A percentile compares a stretch with the other conserved stretches of the same genome.
phyloP scores from a whole-genome alignment of 1,140 invertebrate species.

The Drosophila orosa region DNA sequence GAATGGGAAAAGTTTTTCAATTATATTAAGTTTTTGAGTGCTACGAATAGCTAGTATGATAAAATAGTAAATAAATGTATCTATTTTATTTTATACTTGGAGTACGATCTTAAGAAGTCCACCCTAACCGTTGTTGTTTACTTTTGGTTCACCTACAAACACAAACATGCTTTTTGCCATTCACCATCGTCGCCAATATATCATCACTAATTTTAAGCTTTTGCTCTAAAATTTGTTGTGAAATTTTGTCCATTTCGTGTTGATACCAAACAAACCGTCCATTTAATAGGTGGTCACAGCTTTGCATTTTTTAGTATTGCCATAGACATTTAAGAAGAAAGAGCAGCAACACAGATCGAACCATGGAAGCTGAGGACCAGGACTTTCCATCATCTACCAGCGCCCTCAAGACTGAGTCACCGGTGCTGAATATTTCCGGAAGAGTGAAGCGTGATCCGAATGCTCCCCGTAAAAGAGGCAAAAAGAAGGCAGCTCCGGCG shows the following conservation, averaged over 20 bases:
- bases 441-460: background rate
- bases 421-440: slow-evolving; percentile 30
- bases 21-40: slow-evolving; percentile 25
- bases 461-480: slow-evolving; percentile 14
- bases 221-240: slow-evolving; percentile 14
- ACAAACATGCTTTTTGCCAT: background rate
- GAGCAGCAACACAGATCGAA: no score
- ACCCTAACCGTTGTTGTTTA: slow-evolving; percentile 2
- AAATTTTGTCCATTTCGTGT: slow-evolving; percentile 22
- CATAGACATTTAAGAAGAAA: background rate
- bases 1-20: slow-evolving; percentile 29
- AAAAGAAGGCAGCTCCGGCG: slow-evolving; percentile 18
- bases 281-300: no score
- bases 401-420: background rate
- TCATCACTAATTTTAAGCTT: slow-evolving; percentile 17
- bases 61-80: no score
- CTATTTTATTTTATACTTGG: background rate
- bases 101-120: background rate
- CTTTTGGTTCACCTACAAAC: no score
- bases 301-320: no score
- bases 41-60: slow-evolving; percentile 11
- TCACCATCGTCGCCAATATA: background rate
- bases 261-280: background rate
- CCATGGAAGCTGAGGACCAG: slow-evolving; percentile 4
- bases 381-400: background rate